phyloP scores from a whole-genome alignment of 2,797 vertebrate species.

The Oreortyx pictus region DNA sequence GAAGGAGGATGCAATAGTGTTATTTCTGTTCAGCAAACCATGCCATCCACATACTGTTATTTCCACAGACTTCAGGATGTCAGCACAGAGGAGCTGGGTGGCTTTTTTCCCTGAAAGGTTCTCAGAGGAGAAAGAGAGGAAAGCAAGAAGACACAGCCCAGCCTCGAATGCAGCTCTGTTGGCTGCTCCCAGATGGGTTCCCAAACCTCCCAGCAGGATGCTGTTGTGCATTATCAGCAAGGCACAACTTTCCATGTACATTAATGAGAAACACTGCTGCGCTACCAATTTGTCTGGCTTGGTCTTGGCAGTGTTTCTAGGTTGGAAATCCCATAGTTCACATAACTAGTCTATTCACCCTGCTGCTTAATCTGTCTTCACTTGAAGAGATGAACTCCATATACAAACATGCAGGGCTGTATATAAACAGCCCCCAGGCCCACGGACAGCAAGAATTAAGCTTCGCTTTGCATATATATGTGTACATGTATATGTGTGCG shows the following conservation, averaged over 20 bases:
- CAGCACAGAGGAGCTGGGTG: not conserved
- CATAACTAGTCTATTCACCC: constrained; percentile 65
- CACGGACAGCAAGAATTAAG: not conserved
- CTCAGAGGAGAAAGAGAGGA: not conserved
- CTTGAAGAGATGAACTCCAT: constrained; percentile 66
- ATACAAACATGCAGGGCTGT: constrained; percentile 32
- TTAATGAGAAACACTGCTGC: constrained; percentile 72
- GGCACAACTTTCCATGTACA: constrained; percentile 59
- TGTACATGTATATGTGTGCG: not conserved
- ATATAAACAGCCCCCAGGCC: constrained; percentile 59
- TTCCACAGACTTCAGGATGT: not conserved
- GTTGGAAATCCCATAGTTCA: constrained; percentile 66
- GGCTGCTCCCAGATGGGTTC: constrained; percentile 44
- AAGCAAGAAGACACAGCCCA: not conserved
- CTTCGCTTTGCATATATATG: not conserved
- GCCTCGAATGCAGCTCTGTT: not conserved
- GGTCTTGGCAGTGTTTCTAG: constrained; percentile 61
- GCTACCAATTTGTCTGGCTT: constrained; percentile 73
- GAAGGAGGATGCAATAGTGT: not conserved
- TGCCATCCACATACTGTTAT: not conserved
- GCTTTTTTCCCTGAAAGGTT: not conserved
- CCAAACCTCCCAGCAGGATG: constrained; percentile 50
- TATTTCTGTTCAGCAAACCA: not conserved
- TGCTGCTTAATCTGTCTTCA: constrained; percentile 71
- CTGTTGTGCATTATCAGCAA: constrained; percentile 67